phyloP scores from a whole-genome alignment of 1,140 invertebrate species.

The Limonius californicus region DNA sequence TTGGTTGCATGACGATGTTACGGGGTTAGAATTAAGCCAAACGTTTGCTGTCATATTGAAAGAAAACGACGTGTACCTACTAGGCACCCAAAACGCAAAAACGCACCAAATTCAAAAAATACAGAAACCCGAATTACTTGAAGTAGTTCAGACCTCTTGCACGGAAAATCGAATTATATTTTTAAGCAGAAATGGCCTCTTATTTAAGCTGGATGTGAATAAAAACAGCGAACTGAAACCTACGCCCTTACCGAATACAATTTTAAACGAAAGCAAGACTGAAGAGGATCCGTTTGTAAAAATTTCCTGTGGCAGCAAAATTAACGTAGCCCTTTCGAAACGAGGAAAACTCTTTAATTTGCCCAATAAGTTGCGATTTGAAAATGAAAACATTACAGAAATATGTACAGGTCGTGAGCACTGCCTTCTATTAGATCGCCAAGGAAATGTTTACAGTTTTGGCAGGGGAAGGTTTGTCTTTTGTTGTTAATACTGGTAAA shows the following conservation, averaged over 20 bases:
- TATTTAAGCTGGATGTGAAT: conserved; percentile 25
- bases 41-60: conserved; percentile 3
- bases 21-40: conserved; percentile 5
- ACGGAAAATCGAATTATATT: not conserved
- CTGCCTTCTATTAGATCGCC: conserved; percentile 64
- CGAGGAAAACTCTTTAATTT: conserved; percentile 57
- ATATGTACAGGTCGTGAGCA: conserved; percentile 77
- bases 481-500: not conserved
- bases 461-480: conserved; percentile 68
- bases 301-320: conserved; percentile 47
- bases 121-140: not conserved
- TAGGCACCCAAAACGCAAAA: not conserved
- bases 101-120: not conserved
- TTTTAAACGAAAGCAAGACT: too few species aligned
- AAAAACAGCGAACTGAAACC: not conserved
- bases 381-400: conserved; percentile 55
- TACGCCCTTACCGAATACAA: too few species aligned
- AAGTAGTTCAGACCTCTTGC: not conserved
- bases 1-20: not conserved
- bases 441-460: conserved; percentile 73
- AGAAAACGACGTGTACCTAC: not conserved
- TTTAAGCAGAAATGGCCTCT: conserved; percentile 1
- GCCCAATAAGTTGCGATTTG: conserved; percentile 55
- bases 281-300: conserved; percentile 22
- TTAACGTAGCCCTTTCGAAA: conserved; percentile 50